Evolutionary conservation across 2,888 invertebrate species (phyloP).

Genomic region (Seira ritae): DNA sequence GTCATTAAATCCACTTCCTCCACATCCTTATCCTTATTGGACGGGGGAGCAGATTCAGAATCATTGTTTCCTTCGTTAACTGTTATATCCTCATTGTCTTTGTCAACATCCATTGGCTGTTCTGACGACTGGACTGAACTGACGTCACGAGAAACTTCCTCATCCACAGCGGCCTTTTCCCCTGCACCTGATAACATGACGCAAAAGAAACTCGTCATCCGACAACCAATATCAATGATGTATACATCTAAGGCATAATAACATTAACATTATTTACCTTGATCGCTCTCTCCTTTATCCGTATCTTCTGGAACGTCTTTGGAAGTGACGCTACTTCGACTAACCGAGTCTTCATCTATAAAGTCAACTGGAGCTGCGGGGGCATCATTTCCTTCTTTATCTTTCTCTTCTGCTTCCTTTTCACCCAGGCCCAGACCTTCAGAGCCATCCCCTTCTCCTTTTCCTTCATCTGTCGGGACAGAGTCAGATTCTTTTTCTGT

Average conservation of each 20-base stretch:
- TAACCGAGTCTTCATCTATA: conserved; percentile 40
- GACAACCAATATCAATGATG: too few relatives aligned
- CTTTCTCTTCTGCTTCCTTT: too few relatives aligned
- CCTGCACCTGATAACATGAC: neutral
- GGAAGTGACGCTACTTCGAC: conserved; percentile 20
- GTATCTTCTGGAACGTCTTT: conserved; percentile 66
- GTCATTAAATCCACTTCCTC: conserved; percentile 19
- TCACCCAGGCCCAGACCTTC: too few relatives aligned
- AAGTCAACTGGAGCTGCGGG: conserved; percentile 18
- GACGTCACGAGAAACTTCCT: conserved; percentile 62
- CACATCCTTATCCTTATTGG: neutral
- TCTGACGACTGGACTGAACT: conserved; percentile 26
- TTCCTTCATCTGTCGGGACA: too few relatives aligned
- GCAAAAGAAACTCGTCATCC: too few relatives aligned
- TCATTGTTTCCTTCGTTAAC: conserved; percentile 26
- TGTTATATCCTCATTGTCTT: conserved; percentile 35
- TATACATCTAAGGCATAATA: too few relatives aligned
- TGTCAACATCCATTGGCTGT: conserved; percentile 56
- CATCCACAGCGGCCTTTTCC: conserved; percentile 29
- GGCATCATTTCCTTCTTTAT: too few relatives aligned
- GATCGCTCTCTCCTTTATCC: neutral
- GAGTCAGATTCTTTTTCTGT: too few relatives aligned
- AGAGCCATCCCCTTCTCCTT: too few relatives aligned
- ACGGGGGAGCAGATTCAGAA: conserved; percentile 20
- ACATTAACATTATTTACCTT: too few relatives aligned